Base-by-base conservation (phyloP, 2,113 vertebrate species). In the Macquaria australasica region DNA sequence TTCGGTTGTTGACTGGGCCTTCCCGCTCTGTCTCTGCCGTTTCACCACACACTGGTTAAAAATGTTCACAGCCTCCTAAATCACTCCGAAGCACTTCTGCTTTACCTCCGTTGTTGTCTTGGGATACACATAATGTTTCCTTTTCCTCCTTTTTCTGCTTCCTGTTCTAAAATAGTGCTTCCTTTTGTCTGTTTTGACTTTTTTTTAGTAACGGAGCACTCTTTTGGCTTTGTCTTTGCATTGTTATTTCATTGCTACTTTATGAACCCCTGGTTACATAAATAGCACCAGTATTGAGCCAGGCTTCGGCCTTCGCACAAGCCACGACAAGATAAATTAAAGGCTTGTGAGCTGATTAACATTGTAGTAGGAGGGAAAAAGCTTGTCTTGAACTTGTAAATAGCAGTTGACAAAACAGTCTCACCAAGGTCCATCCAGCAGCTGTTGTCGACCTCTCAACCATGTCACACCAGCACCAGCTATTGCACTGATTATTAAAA, bases 101-200 rank as follows among this genome's bases (percentile, higher is more conserved):
- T 73, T 67, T 82, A 80, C 66, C 70, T 60, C 59, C 21, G 8
- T 31, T 34, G 77, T 74, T 63, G 71, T 77, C 58, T 68, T 15
- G 41, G 71, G 64, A 83, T 67, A 59, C 37, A 34, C 62, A 66
- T 68, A 43, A 31, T 51, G 51, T 87, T 89, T 83, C 83, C 79
- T 69, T 55, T 76, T 72, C 67, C 56, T 25, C 31, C 28, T 15
- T 34, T 41, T 77, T 59, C 59, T 70, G 25, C 53, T 76, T 86
- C 90, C 87, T 81, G 60, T 66, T 70, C 64, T 41, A 71, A 48
- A 85, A 80, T 63, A 60, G 79, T 77, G 75, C 69, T 76, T 88
- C 87, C 82, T 53, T 79, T 86, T 43, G 50, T 73, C 74, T 67
- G 39, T 41, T 72, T 25, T 8, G 14, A 48, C 62, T 39, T 60